A percentile compares a stretch with the other conserved stretches of the same genome.
These are phyloP conservation scores for Plotosus lineatus DNA, from an alignment of 2,113 vertebrate species.

Conservation along the genomic window DNA sequence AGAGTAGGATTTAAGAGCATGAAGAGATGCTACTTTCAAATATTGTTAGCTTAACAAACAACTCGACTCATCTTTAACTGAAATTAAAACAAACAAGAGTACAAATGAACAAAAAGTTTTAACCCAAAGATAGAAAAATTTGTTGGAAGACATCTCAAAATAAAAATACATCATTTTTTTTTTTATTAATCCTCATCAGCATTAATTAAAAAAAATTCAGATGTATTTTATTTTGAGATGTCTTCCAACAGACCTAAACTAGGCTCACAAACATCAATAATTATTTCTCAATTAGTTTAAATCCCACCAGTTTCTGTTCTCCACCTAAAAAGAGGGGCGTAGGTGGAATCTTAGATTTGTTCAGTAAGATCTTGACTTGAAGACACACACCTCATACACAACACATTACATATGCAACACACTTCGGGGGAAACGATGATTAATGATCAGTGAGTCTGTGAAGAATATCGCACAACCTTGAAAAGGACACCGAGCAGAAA, in stretches of 20 bases:
- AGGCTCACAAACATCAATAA: not conserved
- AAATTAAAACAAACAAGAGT: not conserved
- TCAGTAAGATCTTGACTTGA: not conserved
- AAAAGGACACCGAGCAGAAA: not conserved
- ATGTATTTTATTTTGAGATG: not conserved
- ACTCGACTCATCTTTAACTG: not conserved
- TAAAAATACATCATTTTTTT: too few species aligned
- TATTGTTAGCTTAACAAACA: too few species aligned
- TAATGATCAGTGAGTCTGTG: not conserved
- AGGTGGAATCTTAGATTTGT: too few species aligned
- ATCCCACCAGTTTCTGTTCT: not conserved
- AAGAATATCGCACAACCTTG: not conserved
- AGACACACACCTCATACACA: not conserved
- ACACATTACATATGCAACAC: not conserved
- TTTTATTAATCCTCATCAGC: too few species aligned
- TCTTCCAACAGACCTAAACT: not conserved
- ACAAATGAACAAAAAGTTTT: not conserved
- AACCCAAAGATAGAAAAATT: too few species aligned
- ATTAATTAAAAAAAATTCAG: too few species aligned
- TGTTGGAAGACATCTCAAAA: too few species aligned
- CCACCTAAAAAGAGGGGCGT: too few species aligned
- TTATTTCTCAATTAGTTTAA: not conserved
- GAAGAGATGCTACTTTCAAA: too few species aligned
- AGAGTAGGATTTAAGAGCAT: too few species aligned
- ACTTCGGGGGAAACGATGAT: slow-evolving; percentile 2